Base-by-base conservation (phyloP, 2,113 vertebrate species). In the Candoia aspera region DNA sequence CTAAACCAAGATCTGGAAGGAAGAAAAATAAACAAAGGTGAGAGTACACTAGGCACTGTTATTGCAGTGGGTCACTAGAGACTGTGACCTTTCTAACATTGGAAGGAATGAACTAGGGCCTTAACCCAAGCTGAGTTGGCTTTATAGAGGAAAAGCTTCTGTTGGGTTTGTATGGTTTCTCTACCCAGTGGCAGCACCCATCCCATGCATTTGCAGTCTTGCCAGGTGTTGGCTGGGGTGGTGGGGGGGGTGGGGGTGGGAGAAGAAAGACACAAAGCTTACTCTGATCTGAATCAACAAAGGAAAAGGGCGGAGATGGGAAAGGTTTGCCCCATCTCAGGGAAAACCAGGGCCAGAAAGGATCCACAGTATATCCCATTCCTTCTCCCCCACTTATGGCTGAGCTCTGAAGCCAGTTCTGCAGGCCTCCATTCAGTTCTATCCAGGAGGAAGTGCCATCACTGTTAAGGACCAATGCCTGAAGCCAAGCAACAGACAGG, bases 281-380 rank as follows among this genome's bases (percentile, higher is more conserved):
- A 58, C 21, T 49, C 57, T 62, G 54, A n/a, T 64, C 87, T 92
- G 87, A 92, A 89, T 85, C 87, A 89, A 92, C 91, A 92, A 89
- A 92, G 87, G 73, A 79, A 92, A 92, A 79, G 49, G 91, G 79
- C 23, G 79, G 91, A 55, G 91, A 92, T 55, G 57, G 58, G n/a
- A 85, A 84, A 49, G 79, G 58, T 23, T 84, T 64, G 57, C 87
- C 73, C 57, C 53, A 8, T 10, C 15, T 89, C 58, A 84, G 87
- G 55, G 26, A 84, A 88, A 88, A 79, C 19, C 29, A 79, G 42
- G 46, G 54, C 42, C 91, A 83, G 57, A 68, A 84, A 89, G 26
- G 29, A 84, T 53, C 87, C 57, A 62, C 54, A 89, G 73, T 91
- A 59, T 37, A 90, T 33, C 53, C 42, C 24, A 49, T 33, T 26